Percentiles rank a stretch among this genome's conserved stretches.
phyloP scores from a whole-genome alignment of 2,888 invertebrate genomes.

The Aleiodes testaceus region DNA sequence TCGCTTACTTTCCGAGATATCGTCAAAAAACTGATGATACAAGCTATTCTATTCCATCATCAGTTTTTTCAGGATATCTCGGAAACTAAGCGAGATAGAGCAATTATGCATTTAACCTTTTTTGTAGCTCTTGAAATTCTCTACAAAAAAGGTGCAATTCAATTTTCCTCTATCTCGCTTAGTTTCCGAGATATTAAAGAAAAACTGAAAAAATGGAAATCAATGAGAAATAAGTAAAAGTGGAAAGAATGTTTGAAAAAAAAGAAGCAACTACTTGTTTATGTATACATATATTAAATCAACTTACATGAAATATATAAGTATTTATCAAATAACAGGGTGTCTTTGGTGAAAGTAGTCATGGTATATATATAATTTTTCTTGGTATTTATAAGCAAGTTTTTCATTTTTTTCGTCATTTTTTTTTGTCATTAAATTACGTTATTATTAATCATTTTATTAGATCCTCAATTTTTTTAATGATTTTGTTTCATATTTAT shows the following conservation, averaged over 20 bases:
- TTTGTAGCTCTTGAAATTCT: too few species aligned
- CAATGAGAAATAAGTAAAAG: neutral
- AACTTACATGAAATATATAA: constrained; percentile 42
- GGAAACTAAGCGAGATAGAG: too few species aligned
- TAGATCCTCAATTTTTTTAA: constrained; percentile 7
- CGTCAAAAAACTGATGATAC: too few species aligned
- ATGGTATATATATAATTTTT: constrained; percentile 22
- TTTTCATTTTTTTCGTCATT: neutral
- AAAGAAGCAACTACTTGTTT: neutral
- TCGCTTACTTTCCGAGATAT: too few species aligned
- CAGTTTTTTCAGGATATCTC: too few species aligned
- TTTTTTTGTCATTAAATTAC: neutral
- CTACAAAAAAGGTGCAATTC: too few species aligned
- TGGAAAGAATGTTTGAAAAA: neutral
- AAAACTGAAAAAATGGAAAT: neutral
- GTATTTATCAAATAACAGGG: constrained; percentile 37
- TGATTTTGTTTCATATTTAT: neutral
- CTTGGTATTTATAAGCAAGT: neutral
- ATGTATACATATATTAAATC: constrained; percentile 38
- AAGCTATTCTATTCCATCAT: too few species aligned
- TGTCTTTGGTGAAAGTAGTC: constrained; percentile 33
- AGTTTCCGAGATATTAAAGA: too few species aligned
- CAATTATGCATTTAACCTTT: too few species aligned
- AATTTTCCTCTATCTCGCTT: too few species aligned
- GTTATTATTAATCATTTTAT: constrained; percentile 14